Evolutionary conservation across 2,113 vertebrate species (phyloP).

Genomic region (Mormyrus lacerda): DNA sequence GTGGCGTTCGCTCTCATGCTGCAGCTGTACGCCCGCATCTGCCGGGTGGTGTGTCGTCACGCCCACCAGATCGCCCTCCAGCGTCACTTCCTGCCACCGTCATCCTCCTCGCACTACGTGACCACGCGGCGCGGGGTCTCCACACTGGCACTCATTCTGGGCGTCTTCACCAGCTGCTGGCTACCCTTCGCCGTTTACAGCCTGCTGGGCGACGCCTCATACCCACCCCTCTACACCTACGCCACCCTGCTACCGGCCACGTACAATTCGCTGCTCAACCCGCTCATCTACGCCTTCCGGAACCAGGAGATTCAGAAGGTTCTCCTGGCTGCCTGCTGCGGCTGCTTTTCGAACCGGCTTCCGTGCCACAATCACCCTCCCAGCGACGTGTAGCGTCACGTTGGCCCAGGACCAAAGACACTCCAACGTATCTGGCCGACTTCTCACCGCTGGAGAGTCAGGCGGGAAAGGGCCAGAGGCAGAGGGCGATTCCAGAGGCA

Average conservation of each 20-base stretch:
- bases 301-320: slow-evolving; percentile 89
- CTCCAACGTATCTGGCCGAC: neutral
- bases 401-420: neutral
- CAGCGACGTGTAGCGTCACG: slow-evolving; percentile 74
- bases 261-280: slow-evolving; percentile 88
- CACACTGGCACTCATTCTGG: slow-evolving; percentile 74
- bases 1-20: slow-evolving; percentile 71
- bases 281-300: slow-evolving; percentile 85
- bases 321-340: slow-evolving; percentile 76
- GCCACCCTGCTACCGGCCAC: slow-evolving; percentile 79
- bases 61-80: slow-evolving; percentile 91
- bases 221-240: slow-evolving; percentile 75
- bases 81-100: slow-evolving; percentile 72
- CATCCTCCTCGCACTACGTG: slow-evolving; percentile 58
- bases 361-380: slow-evolving; percentile 69
- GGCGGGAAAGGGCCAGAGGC: neutral
- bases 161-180: slow-evolving; percentile 86
- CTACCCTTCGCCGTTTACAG: slow-evolving; percentile 84
- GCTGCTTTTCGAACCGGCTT: slow-evolving; percentile 55
- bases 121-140: slow-evolving; percentile 68
- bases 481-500: neutral
- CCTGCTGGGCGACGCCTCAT: slow-evolving; percentile 73
- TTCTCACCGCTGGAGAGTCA: neutral
- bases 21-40: slow-evolving; percentile 86
- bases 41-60: slow-evolving; percentile 73